Evolutionary conservation across 2,888 invertebrate genomes (phyloP), one percentile per base, ranked within the genome.

Genomic region (Apodemia duryi): DNA sequence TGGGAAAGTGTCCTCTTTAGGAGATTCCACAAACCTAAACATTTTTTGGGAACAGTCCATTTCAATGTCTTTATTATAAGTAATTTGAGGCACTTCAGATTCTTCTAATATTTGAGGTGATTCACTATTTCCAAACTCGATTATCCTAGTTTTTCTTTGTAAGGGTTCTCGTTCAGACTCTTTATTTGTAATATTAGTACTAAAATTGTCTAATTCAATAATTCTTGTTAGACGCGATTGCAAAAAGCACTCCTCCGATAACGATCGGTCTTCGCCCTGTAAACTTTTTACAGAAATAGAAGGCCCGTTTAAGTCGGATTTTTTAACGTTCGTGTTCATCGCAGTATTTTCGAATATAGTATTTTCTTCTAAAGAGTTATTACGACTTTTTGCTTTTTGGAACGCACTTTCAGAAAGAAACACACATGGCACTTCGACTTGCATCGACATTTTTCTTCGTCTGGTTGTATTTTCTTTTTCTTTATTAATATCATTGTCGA

Each of bases 341-440:
- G 81, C 81, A 75, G 79, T 81, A 73, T 83, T 84, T 67, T 87
- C 84, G 75, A 87, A 81, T 67, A 83, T 82, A 81, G 85, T 78
- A 79, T 83, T 86, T 79, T 91, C 91, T 74, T 91, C 91, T 74
- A 89, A 77, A 67, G 91, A 91, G 76, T 89, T 87, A 73, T 81
- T 85, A 68, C 91, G 87, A 72, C 84, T 85, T 75, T 89, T 91
- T 68, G 88, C 91, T 74, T 88, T 90, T 74, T 90, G 88, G 69
- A 90, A 76, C 67, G 86, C 88, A 76, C 86, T 90, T 81, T 92
- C 92, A 67, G 91, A 85, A 63, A 92, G 84, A 75, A 92, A 92
- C 73, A 92, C 92, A 80, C 92, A 92, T 63, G 92, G 92, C 52
- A 92, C 92, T 77, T 92, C 92, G 65, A 92, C 88, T 81, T 92